Evolutionary conservation across 2,113 vertebrate genomes (phyloP), one percentile per base, ranked within the genome.

Genomic region (Pagrus major): DNA sequence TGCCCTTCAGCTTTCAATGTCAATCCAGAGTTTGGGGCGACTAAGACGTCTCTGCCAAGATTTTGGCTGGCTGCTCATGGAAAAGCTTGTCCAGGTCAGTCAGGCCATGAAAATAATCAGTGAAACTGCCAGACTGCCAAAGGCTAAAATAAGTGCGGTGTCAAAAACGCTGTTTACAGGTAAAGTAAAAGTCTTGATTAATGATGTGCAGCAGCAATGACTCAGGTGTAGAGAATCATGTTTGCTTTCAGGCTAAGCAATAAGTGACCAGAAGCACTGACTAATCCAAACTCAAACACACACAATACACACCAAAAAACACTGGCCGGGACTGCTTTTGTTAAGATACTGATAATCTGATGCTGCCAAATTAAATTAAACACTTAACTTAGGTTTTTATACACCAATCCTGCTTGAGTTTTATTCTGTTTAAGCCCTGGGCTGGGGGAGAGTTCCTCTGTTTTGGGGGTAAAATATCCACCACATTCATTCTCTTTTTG

Each of bases 281-380:
- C 29, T 33, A 66, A 35, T 75, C 35, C 42, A 20, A 47, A 35
- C 29, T 47, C 71, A 64, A 68, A 60, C 31, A 37, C 44, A 70
- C 54, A 29, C 25, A 47, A 47, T 20, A 47, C 60, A n/a, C 4
- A 23, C 21, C 49, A 51, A 56, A 71, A 82, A 78, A 71, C 73
- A 71, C 23, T 33, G 52, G n/a, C 44, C 16, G 5, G 37, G 23
- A 33, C 51, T 71, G 63, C 63, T 58, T 85, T 44, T 49, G 64
- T 73, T 20, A 67, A 67, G 51, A 23, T 27, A 37, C 66, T 54
- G 35, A 11, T 59, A 54, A 60, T 18, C 44, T 25, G 59, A 75
- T 42, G 46, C 16, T 64, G 71, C 23, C 54, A 71, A 33, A 88
- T 86, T 44, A 51, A 69, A 84, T 75, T 25, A 78, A 77, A 71